A percentile compares a stretch with the other conserved stretches of the same genome.
These are phyloP conservation scores for Lasioglossum marginatum DNA, from an alignment of 2,888 invertebrate species.

Conservation along the genomic window DNA sequence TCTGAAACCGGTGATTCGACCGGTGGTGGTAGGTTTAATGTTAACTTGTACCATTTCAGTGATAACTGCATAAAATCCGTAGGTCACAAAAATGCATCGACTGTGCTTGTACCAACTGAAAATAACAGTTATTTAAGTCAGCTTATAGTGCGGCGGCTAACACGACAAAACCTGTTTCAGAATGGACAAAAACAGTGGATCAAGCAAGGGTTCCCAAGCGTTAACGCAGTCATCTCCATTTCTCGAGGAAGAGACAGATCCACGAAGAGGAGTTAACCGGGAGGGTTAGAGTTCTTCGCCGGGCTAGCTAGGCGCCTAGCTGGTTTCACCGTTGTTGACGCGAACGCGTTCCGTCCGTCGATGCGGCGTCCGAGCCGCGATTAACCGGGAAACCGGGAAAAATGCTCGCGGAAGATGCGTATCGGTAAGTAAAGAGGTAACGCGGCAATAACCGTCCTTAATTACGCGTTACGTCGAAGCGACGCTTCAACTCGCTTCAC, in stretches of 20 bases:
- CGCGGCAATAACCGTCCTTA: conserved; percentile 43
- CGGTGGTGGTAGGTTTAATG: too few species aligned
- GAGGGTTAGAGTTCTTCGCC: neutral
- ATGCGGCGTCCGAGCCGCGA: neutral
- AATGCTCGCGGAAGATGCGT: conserved; percentile 15
- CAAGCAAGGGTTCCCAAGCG: neutral
- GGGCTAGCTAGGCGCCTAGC: neutral
- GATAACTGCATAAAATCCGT: too few species aligned
- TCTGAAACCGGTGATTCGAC: too few species aligned
- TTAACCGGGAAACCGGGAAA: conserved; percentile 12
- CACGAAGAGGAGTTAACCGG: neutral
- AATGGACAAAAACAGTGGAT: neutral
- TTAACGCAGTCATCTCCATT: neutral
- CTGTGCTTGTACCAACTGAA: neutral
- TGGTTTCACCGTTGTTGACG: conserved; percentile 1
- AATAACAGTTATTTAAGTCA: neutral
- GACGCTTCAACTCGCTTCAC: conserved; percentile 45
- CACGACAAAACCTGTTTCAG: neutral
- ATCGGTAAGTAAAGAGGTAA: conserved; percentile 30
- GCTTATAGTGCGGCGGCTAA: neutral
- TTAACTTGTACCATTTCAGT: neutral
- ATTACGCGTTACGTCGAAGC: conserved; percentile 52
- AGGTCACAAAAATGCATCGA: neutral
- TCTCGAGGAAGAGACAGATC: neutral
- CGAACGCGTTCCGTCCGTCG: neutral